Conservation (phyloP, 64 coral and sea anemone genomes). For the Anthopleura sola region DNA sequence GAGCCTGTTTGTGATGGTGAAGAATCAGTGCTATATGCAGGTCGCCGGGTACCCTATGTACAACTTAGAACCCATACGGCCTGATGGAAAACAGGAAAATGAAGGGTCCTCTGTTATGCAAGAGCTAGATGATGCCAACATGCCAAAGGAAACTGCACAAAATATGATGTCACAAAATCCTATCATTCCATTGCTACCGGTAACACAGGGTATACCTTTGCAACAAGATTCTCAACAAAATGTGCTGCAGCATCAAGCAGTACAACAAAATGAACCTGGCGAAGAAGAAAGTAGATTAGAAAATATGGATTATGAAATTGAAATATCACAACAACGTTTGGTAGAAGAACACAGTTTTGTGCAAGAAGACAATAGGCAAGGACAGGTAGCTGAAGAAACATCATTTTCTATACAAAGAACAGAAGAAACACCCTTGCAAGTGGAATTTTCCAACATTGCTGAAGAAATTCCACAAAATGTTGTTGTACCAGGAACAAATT, state of each 20-base stretch:
- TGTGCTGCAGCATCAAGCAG: neutral
- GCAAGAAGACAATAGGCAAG: neutral
- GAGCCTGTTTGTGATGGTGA: conserved; percentile 49
- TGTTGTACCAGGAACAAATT: neutral
- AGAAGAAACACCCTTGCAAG: neutral
- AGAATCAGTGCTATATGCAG: conserved; percentile 66
- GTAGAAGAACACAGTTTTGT: neutral
- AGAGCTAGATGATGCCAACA: neutral
- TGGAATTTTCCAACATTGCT: neutral
- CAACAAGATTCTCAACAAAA: neutral
- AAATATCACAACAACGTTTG: neutral
- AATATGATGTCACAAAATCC: neutral
- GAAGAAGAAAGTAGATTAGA: neutral
- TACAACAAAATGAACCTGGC: neutral
- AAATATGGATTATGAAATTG: neutral
- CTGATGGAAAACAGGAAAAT: neutral
- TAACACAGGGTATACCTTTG: neutral
- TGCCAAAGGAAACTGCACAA: neutral
- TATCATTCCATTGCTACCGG: neutral
- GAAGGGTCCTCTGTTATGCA: neutral
- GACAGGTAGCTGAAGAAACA: neutral
- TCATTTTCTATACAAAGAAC: neutral
- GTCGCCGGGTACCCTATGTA: conserved; percentile 58
- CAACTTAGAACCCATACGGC: neutral
- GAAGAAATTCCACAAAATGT: neutral